phyloP scores from a whole-genome alignment of 2,888 invertebrate genomes.

The Kuschelorhynchus macadamiae region DNA sequence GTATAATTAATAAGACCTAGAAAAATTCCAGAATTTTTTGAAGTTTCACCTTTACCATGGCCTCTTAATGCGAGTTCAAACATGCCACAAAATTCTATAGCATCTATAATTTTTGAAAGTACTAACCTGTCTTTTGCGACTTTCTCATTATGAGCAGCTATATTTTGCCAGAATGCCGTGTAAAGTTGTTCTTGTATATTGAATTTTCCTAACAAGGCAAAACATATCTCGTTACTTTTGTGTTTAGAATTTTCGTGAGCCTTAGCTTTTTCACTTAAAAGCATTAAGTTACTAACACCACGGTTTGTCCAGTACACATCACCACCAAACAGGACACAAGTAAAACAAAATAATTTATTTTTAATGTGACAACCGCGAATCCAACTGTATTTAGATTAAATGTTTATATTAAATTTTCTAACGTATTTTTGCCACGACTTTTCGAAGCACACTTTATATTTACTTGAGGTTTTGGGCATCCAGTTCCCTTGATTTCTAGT shows the following conservation, averaged over 20 bases:
- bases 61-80: too few relatives aligned
- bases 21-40: too few relatives aligned
- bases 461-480: too few relatives aligned
- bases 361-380: constrained; percentile 1
- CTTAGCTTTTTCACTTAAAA: constrained; percentile 1
- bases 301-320: neutral
- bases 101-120: too few relatives aligned
- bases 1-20: too few relatives aligned
- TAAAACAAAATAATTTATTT: constrained; percentile 10
- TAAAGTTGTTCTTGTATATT: constrained; percentile 5
- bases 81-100: too few relatives aligned
- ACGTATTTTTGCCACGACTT: neutral
- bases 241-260: constrained; percentile 16
- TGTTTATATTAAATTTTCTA: neutral
- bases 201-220: constrained; percentile 12
- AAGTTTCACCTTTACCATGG: too few relatives aligned
- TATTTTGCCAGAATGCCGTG: neutral
- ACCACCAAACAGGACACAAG: constrained; percentile 3
- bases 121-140: too few relatives aligned
- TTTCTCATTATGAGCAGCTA: too few relatives aligned
- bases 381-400: neutral
- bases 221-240: constrained; percentile 7
- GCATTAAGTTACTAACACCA: constrained; percentile 7
- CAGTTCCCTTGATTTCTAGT: too few relatives aligned
- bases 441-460: neutral